Evolutionary conservation across 2,888 invertebrate species (phyloP), one percentile per base, ranked within the genome.

Genomic region (Eupithecia centaureata): DNA sequence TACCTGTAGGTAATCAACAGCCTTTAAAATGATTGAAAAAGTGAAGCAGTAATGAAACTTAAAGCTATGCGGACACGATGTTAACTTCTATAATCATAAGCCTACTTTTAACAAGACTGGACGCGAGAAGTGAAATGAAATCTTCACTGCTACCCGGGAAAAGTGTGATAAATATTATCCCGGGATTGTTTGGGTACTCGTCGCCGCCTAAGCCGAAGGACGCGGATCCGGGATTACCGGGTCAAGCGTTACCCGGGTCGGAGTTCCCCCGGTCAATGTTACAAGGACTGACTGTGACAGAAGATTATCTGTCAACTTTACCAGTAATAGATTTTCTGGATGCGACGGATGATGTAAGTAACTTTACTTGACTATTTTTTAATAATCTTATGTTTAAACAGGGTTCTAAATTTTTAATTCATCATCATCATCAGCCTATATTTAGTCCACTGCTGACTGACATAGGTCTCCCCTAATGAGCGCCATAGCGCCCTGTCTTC

Each of bases 51-150:
- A 22, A 57, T 57, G 57, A 57, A 18, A 57, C 12, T 27, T 15
- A 27, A 25, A 52, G 27, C 28, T 42, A 74, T 71, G 69, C 54
- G 47, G 54, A 33, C 67, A 76, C 71, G 62, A 87, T 86, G 90
- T 82, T 70, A 82, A 86, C 85, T 81, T 80, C 78, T 65, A 77
- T 81, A 27, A 73, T 77, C 22, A 18, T 86, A 35, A 85, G 35
- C 84, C 64, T 82, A 77, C 74, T 71, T 84, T 63, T 79, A 75
- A 71, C 82, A 0, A 66, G 77, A 25, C 78, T 77, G 10, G 80
- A 81, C 38, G 79, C 79, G 8, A 73, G 74, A 12, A 72, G 77
- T 0, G 82, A 78, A n/a, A 78, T 79, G 30, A 73, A 77, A 65
- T 64, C 71, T 5, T 67, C 77, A 0, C 70, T 86, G 0, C 63